Evolutionary conservation across 2,797 vertebrate genomes (phyloP).

Genomic region (Pantherophis alleghaniensis): DNA sequence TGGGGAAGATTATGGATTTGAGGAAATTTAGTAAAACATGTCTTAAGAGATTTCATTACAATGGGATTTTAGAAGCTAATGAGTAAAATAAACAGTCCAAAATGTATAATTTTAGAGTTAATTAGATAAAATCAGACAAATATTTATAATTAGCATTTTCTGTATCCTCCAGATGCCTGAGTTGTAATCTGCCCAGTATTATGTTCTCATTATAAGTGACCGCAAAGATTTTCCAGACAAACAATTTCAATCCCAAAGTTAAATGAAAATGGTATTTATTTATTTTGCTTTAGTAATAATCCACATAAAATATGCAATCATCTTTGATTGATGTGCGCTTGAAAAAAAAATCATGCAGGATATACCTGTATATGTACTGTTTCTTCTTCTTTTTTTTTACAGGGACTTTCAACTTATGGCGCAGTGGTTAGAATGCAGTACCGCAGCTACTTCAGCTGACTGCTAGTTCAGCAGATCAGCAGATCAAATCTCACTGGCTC

Average conservation of each 20-base stretch:
- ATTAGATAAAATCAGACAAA: not conserved
- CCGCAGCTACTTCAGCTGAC: too few relatives aligned
- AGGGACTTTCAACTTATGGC: not conserved
- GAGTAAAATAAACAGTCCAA: slow-evolving; percentile 12
- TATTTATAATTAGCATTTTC: slow-evolving; percentile 17
- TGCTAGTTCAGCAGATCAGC: too few relatives aligned
- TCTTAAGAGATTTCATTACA: slow-evolving; percentile 6
- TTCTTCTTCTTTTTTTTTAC: not conserved
- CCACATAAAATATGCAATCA: slow-evolving; percentile 50
- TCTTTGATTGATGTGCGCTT: slow-evolving; percentile 20
- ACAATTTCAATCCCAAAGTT: not conserved
- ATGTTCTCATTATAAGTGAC: slow-evolving; percentile 31
- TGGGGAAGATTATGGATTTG: not conserved
- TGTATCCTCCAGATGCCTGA: slow-evolving; percentile 15
- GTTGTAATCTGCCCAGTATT: not conserved
- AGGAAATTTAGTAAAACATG: slow-evolving; percentile 15
- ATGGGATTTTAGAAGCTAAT: not conserved
- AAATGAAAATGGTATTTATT: not conserved
- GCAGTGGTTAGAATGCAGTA: too few relatives aligned
- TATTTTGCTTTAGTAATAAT: slow-evolving; percentile 47
- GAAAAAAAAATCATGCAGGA: slow-evolving; percentile 29
- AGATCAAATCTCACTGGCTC: too few relatives aligned
- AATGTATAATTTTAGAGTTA: not conserved
- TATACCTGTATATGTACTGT: not conserved
- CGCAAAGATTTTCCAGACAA: slow-evolving; percentile 28